Evolutionary conservation across 1,140 invertebrate genomes (phyloP), one percentile per base, ranked within the genome.

Genomic region (Drosophila kepulauana): DNA sequence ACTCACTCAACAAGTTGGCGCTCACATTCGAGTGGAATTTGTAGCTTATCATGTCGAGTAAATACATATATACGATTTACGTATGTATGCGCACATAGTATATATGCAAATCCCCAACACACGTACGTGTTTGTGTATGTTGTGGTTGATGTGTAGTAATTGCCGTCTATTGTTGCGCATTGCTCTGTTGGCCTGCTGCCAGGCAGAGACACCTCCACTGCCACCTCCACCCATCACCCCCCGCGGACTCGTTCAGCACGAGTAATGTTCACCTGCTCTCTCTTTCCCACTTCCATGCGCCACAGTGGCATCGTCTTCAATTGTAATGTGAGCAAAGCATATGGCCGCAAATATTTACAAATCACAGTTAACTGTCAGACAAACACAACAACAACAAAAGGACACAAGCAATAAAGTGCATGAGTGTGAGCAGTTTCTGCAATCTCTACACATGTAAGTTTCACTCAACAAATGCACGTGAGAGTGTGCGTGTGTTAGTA

Each of bases 151-250:
- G 49, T 43, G n/a, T 75, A 35, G 51, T 52, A 63, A 64, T 66
- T 61, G 56, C 48, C 33, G 62, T 58, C 51, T 65, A 79, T 75
- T 79, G 76, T 71, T 79, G 73, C 67, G 75, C 71, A 75, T 75
- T 45, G 59, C 56, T 61, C 70, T 49, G 48, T 62, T 78, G 76
- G 76, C 76, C 16, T 35, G 38, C 11, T 62, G 76, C 76, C 76
- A 78, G 25, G 25, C 20, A 41, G 62, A 38, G 46, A 63, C 30
- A 63, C 7, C 7, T 25, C 11, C 8, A 35, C 7, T 7, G 15
- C 13, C 63, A 33, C 20, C n/a, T 28, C 49, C 49, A 10, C n/a
- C 20, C 6, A 13, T 15, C n/a, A 5, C 13, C 8, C 58, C 30
- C 41, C 20, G 41, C 15, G 33, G 68, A 52, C 51, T 43, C 51